These are phyloP conservation scores for Halocynthia aurantium DNA, from an alignment of 23 tunicate genomes.

Conservation along the genomic window DNA sequence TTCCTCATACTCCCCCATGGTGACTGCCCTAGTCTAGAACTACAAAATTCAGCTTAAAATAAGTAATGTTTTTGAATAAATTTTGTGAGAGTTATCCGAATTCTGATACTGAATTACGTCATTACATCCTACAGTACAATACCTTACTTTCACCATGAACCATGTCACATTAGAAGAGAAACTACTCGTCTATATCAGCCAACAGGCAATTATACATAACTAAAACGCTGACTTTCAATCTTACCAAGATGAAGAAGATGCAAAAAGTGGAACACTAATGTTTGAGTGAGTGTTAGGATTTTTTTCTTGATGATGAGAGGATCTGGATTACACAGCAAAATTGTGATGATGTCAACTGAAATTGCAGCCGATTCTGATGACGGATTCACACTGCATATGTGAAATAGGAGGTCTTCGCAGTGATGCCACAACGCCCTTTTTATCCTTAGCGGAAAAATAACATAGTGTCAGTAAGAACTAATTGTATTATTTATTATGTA, in stretches of 20 bases:
- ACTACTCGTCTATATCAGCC: too few relatives aligned
- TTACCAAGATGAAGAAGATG: constrained; percentile 59
- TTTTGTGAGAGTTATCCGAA: too few relatives aligned
- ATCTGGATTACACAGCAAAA: neutral
- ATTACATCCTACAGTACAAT: too few relatives aligned
- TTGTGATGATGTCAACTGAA: constrained; percentile 16
- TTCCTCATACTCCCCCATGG: too few relatives aligned
- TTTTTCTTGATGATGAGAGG: neutral
- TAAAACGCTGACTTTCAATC: neutral
- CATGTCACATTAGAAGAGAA: too few relatives aligned
- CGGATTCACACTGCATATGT: neutral
- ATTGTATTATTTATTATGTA: too few relatives aligned
- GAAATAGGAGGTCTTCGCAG: neutral
- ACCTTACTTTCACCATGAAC: too few relatives aligned
- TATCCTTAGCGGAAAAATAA: neutral
- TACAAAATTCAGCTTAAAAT: too few relatives aligned
- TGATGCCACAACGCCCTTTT: constrained; percentile 18
- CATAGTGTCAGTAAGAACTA: too few relatives aligned
- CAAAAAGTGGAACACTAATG: constrained; percentile 55
- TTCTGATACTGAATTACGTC: too few relatives aligned
- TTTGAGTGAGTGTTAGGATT: constrained; percentile 28
- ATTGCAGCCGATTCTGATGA: neutral
- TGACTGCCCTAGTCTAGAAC: too few relatives aligned
- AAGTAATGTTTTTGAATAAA: too few relatives aligned
- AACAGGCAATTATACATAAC: neutral